Conservation (phyloP, 2,797 vertebrate genomes). For the Pristis pectinata region DNA sequence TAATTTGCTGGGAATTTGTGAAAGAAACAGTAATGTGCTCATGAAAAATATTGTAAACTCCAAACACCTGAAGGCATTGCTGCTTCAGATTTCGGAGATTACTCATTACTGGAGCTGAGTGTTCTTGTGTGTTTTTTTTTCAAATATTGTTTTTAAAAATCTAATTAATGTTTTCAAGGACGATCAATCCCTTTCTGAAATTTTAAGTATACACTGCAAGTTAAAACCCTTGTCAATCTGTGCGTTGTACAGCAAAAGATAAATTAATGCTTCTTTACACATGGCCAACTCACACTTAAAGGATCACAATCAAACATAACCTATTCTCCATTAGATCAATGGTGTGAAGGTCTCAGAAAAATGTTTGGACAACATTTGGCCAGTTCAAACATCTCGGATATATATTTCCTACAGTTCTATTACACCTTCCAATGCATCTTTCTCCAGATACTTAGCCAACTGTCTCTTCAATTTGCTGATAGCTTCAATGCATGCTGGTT, state of each 20-base stretch:
- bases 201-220: neutral
- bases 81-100: neutral
- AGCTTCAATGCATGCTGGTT: neutral
- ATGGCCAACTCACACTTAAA: neutral
- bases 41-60: neutral
- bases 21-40: neutral
- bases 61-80: neutral
- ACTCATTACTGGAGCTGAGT: neutral
- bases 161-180: neutral
- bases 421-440: neutral
- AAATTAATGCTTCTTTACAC: neutral
- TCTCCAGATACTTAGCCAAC: neutral
- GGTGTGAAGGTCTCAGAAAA: neutral
- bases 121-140: neutral
- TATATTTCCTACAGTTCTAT: neutral
- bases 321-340: neutral
- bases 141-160: neutral
- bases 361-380: neutral
- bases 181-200: neutral
- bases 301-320: neutral
- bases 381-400: neutral
- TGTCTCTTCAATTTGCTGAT: neutral
- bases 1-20: neutral
- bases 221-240: neutral
- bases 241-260: neutral